These are phyloP conservation scores for Cyphomyrus plagiostoma DNA, from an alignment of 2,113 vertebrate species.

Conservation along the genomic window DNA sequence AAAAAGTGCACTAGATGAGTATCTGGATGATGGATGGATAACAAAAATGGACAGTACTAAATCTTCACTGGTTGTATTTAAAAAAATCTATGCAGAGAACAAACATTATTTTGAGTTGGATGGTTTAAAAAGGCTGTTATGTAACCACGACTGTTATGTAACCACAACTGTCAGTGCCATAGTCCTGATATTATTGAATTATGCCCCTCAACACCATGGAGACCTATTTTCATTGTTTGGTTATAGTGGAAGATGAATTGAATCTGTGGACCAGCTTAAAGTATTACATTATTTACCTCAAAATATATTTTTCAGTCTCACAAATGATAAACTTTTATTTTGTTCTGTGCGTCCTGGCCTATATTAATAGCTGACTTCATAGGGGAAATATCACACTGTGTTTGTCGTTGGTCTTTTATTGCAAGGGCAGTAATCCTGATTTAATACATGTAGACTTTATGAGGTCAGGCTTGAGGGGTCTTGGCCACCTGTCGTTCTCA, in stretches of 20 bases:
- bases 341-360: not conserved
- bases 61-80: not conserved
- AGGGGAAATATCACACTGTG: not conserved
- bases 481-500: not conserved
- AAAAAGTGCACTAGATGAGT: not conserved
- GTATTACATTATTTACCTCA: not conserved
- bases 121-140: not conserved
- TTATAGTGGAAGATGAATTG: not conserved
- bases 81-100: not conserved
- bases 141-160: not conserved
- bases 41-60: not conserved
- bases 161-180: not conserved
- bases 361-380: not conserved
- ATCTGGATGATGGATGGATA: not conserved
- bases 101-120: not conserved
- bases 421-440: slow-evolving; percentile 1
- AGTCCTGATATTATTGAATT: not conserved
- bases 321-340: not conserved
- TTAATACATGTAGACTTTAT: not conserved
- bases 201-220: not conserved
- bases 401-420: slow-evolving; percentile 4
- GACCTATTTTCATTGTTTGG: not conserved
- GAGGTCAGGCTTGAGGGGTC: not conserved
- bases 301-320: not conserved
- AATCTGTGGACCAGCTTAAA: not conserved